Evolutionary conservation across 64 coral and sea anemone genomes (phyloP).

Genomic region (Montipora foliosa): DNA sequence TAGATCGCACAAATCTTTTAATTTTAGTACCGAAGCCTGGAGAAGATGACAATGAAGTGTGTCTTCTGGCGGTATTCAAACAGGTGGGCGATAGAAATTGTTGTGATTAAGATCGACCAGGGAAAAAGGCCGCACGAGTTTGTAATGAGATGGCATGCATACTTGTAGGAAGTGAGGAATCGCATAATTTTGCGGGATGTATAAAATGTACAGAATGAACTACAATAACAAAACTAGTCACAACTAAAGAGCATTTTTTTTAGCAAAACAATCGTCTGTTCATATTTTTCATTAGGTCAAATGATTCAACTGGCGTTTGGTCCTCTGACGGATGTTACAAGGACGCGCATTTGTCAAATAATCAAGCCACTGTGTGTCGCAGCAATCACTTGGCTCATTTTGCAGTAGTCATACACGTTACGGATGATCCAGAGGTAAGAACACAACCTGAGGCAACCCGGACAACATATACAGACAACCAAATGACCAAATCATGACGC

Average conservation of each 20-base stretch:
- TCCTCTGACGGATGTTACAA: conserved; percentile 70
- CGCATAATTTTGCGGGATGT: too few species aligned
- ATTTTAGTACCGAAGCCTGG: conserved; percentile 20
- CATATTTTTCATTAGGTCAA: neutral
- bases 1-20: neutral
- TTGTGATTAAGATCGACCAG: neutral
- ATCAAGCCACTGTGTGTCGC: conserved; percentile 57
- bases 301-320: conserved; percentile 54
- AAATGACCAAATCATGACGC: too few species aligned
- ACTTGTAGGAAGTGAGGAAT: too few species aligned
- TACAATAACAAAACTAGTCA: neutral
- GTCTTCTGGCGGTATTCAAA: conserved; percentile 76
- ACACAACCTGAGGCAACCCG: too few species aligned
- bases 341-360: conserved; percentile 40
- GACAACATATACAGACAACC: too few species aligned
- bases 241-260: neutral
- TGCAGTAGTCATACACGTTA: conserved; percentile 79
- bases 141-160: too few species aligned
- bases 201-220: too few species aligned
- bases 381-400: conserved; percentile 87
- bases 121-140: neutral
- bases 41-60: conserved; percentile 63
- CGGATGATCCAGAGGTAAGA: conserved; percentile 18
- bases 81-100: neutral
- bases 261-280: neutral